A percentile compares a stretch with the other conserved stretches of the same genome.
Evolutionary conservation across 2,888 invertebrate species (phyloP).

Genomic region (Dendrolimus houi): DNA sequence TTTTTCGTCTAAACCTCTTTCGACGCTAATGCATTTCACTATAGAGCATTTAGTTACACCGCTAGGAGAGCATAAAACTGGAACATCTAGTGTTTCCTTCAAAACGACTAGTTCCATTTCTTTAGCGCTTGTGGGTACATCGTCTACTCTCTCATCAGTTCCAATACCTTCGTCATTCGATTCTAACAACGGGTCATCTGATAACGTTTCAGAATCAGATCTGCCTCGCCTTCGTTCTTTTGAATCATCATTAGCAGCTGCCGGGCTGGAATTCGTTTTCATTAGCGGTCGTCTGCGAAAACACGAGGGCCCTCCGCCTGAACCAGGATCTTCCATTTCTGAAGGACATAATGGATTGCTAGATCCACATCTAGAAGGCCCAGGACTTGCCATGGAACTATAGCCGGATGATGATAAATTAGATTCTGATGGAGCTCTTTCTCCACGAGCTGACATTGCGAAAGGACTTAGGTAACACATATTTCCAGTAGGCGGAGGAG

Average conservation of each 20-base stretch:
- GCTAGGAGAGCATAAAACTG: slow-evolving; percentile 61
- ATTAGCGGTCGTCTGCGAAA: slow-evolving; percentile 79
- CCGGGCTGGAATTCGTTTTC: slow-evolving; percentile 75
- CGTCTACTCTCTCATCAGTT: slow-evolving; percentile 84
- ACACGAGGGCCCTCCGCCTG: slow-evolving; percentile 71
- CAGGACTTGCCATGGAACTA: slow-evolving; percentile 90
- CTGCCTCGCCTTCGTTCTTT: slow-evolving; percentile 75
- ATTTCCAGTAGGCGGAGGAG: slow-evolving; percentile 67
- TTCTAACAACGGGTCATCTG: slow-evolving; percentile 82
- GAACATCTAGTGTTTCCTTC: slow-evolving; percentile 64
- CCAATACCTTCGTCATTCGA: slow-evolving; percentile 88
- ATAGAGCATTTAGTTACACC: slow-evolving; percentile 70
- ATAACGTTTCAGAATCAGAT: slow-evolving; percentile 85
- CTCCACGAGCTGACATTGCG: slow-evolving; percentile 82
- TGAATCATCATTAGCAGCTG: slow-evolving; percentile 56
- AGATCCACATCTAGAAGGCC: slow-evolving; percentile 87
- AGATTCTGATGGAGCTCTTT: slow-evolving; percentile 87
- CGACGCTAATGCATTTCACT: slow-evolving; percentile 75
- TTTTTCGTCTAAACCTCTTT: slow-evolving; percentile 69
- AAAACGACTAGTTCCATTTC: slow-evolving; percentile 70
- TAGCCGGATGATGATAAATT: slow-evolving; percentile 90
- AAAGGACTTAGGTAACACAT: slow-evolving; percentile 89
- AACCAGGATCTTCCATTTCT: slow-evolving; percentile 84
- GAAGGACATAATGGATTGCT: slow-evolving; percentile 86
- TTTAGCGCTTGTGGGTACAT: slow-evolving; percentile 82